phyloP scores from a whole-genome alignment of 2,888 invertebrate species.

The Mimumesa dahlbomi region DNA sequence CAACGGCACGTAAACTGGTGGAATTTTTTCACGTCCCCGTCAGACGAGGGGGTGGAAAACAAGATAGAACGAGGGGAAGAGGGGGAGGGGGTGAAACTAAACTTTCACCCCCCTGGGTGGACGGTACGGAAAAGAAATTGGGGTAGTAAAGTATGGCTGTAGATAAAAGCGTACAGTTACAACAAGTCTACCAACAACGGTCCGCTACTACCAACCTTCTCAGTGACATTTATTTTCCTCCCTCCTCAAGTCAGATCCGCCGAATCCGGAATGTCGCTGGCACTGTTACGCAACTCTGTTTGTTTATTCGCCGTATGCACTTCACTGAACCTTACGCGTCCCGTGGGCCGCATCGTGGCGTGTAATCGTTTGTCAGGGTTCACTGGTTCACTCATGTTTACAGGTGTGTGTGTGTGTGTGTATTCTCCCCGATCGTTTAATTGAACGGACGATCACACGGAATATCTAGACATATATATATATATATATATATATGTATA shows the following conservation, averaged over 20 bases:
- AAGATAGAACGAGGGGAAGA: too few relatives aligned
- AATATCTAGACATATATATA: too few relatives aligned
- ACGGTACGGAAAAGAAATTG: constrained; percentile 1
- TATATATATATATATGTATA: too few relatives aligned
- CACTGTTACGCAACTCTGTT: constrained; percentile 55
- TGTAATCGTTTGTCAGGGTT: constrained; percentile 47
- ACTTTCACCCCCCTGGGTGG: background rate
- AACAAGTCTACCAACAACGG: too few relatives aligned
- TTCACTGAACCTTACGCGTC: constrained; percentile 53
- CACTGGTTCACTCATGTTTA: constrained; percentile 51
- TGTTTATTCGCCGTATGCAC: constrained; percentile 53
- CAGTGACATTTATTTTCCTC: constrained; percentile 55
- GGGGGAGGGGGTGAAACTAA: too few relatives aligned
- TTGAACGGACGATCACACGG: background rate
- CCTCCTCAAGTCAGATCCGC: constrained; percentile 61
- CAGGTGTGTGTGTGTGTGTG: constrained; percentile 30
- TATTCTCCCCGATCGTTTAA: constrained; percentile 26
- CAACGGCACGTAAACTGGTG: too few relatives aligned
- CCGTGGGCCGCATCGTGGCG: constrained; percentile 47
- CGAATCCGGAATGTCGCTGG: constrained; percentile 48
- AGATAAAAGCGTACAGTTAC: background rate
- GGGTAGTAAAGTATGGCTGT: background rate
- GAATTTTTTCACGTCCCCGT: too few relatives aligned
- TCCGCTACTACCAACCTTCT: constrained; percentile 62
- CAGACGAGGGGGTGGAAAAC: too few relatives aligned